Evolutionary conservation across 2,797 vertebrate genomes (phyloP).

Genomic region (Lophius americanus): DNA sequence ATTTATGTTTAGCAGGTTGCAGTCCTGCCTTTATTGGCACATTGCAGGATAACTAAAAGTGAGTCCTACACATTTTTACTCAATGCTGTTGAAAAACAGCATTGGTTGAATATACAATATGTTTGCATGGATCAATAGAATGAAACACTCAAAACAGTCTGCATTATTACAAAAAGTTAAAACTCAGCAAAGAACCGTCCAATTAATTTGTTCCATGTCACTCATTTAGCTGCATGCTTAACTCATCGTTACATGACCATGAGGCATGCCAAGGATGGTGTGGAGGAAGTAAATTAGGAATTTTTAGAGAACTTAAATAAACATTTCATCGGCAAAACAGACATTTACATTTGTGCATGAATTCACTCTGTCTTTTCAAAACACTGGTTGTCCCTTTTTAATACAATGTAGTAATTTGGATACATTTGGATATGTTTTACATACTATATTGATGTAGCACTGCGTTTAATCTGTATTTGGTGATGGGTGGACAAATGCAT

Average conservation of each 20-base stretch:
- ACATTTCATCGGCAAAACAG: no score
- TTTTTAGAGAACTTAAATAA: no score
- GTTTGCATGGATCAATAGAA: no score
- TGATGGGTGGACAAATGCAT: constrained; percentile 15
- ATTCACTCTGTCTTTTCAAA: background rate
- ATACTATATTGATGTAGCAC: constrained; percentile 11
- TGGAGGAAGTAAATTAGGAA: no score
- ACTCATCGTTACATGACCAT: no score
- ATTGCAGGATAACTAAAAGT: background rate
- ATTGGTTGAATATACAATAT: background rate
- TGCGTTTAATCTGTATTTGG: constrained; percentile 10
- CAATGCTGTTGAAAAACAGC: no score
- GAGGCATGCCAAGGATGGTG: no score
- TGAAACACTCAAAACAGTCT: no score
- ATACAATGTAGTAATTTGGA: constrained; percentile 7
- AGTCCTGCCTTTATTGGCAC: background rate
- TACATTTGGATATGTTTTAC: constrained; percentile 14
- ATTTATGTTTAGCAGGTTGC: background rate
- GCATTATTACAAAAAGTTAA: no score
- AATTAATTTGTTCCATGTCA: background rate
- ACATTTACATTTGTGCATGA: constrained; percentile 8
- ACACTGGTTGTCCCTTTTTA: constrained; percentile 1
- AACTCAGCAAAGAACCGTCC: background rate
- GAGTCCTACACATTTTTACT: background rate
- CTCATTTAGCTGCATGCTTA: no score